Conservation (phyloP, 2,113 vertebrate genomes). For the Sylvicapra grimmia region DNA sequence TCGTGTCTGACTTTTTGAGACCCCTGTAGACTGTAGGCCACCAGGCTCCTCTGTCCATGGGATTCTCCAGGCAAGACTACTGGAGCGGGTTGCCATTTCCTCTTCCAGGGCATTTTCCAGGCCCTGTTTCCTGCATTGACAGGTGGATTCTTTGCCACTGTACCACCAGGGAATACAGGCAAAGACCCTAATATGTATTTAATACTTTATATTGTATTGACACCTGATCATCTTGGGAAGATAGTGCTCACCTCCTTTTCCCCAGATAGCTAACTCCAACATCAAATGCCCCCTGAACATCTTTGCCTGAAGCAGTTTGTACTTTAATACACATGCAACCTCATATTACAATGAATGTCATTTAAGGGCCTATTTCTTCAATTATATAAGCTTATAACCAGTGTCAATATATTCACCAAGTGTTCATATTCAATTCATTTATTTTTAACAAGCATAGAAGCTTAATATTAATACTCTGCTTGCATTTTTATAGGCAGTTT, state of each 20-base stretch:
- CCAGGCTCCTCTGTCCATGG: background rate
- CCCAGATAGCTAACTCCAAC: background rate
- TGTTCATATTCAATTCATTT: background rate
- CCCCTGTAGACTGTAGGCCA: background rate
- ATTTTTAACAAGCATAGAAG: background rate
- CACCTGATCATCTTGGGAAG: background rate
- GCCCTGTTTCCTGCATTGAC: background rate
- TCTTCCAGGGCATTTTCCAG: background rate
- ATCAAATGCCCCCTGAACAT: background rate
- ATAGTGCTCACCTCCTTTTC: background rate
- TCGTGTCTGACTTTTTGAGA: background rate
- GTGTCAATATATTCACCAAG: background rate
- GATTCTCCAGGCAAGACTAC: background rate
- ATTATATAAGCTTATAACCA: constrained; percentile 10
- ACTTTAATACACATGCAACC: background rate
- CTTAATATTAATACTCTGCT: background rate
- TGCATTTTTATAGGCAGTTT: constrained; percentile 6
- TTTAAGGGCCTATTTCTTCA: background rate
- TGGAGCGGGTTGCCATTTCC: background rate
- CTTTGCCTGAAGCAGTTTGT: background rate
- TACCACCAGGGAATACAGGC: background rate
- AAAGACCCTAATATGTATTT: background rate
- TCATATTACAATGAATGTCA: background rate
- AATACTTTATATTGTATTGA: background rate
- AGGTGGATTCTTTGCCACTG: background rate